Evolutionary conservation across 2,797 vertebrate genomes (phyloP), one percentile per base, ranked within the genome.

Genomic region (Melanotaenia nigrans): DNA sequence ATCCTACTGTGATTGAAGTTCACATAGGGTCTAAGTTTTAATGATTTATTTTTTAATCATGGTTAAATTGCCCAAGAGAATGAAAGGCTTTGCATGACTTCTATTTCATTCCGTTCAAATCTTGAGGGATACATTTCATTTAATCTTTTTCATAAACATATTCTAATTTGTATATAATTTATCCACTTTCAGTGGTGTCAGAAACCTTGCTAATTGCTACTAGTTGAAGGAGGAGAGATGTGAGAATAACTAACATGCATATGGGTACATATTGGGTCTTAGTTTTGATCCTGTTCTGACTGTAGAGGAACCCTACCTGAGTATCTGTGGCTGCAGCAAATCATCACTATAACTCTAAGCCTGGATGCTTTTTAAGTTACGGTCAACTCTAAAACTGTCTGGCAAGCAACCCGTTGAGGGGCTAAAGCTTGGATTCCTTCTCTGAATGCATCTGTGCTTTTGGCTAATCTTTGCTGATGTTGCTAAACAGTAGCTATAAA

Each of bases 11-110:
- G 28, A 69, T 42, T 30, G 4, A 73, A 47, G 55, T 68, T 80
- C 70, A 38, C 47, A 13, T n/a, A 36, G 49, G 75, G 64, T 77
- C 71, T 68, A 5, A 70, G 38, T 71, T 84, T 65, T 13, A 69
- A 73, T 79, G 0, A 49, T 65, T 57, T 55, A 1, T 62, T 76
- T 78, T 78, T 68, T 10, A 65, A 73, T 73, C 70, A 18, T 20
- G 18, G 55, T 53, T 65, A 63, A 79, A 81, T 67, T 63, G 33
- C 47, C 51, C 4, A 10, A 33, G 64, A 55, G 79, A 70, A 61
- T 36, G 6, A 53, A 61, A 61, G 24, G 18, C 38, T 24, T 67
- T 60, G 11, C 0, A 0, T 36, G 28, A n/a, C 4, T 30, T 71
- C 55, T 42, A 12, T 59, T 35, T 47, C 7, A 33, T 24, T 47